Base-by-base conservation (phyloP, 2,888 invertebrate species). In the Xestia xanthographa region DNA sequence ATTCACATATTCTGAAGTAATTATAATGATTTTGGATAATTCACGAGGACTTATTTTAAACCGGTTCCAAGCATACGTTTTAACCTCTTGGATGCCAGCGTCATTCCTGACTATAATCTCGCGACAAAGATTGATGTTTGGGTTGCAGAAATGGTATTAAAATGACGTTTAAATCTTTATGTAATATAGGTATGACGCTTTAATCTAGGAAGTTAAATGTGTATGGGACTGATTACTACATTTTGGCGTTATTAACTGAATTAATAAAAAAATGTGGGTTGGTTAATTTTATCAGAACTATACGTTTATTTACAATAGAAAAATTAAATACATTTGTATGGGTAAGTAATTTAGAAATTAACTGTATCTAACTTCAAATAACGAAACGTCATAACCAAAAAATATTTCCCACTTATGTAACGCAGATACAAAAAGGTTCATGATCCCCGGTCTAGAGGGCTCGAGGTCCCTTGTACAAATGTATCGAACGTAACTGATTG, bases 401-500 rank as follows among this genome's bases (percentile, higher is more conserved):
- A 5, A 34, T 8, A 43, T n/a, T 17, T 53, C 8, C 5, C 9
- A 17, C 22, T 29, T 6, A 41, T 26, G 14, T 17, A 1, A 45
- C 41, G 14, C 4, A 26, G 0, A 62, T n/a, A 34, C 43, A 62
- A 69, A 66, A 76, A 63, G 62, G 76, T 77, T 77, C 69, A 34
- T 62, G 43, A 53, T 76, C 70, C 12, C 77, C 62, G 62, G 62
- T 38, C 5, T 53, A 29, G 20, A 65, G 74, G 62, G 62, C 60
- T 76, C 72, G 43, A 66, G n/a, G 68, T 62, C 76, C 62, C 53
- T 34, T 48, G 56, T 72, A 86, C 80, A 83, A 77, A 83, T 80
- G 73, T 84, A 82, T 80, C 75, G 78, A 68, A 65, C 48, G 78
- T 75, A 83, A 77, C 77, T 77, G 80, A 83, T 82, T 80, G 80